Evolutionary conservation across 2,113 vertebrate genomes (phyloP), one percentile per base, ranked within the genome.

Genomic region (Burhinus oedicnemus): DNA sequence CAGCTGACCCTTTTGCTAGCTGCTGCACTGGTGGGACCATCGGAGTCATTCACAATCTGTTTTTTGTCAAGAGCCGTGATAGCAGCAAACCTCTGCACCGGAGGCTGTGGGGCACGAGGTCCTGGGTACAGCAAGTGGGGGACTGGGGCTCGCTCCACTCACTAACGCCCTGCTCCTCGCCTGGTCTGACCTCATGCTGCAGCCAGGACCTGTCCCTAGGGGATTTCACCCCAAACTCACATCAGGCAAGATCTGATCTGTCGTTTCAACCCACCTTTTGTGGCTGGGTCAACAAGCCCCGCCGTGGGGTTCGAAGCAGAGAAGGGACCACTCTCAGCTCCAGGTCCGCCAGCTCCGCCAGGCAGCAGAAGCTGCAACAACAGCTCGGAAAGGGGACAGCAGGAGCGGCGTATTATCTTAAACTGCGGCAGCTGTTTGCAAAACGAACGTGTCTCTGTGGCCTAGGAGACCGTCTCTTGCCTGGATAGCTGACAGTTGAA

Each of bases 31-130:
- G 12, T 30, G 62, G 85, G 26, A 9, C 62, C 17, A 1, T 2
- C 1, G 6, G 27, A 45, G 29, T 4, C 1, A 2, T 14, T 69
- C 81, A 8, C 77, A 11, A 7, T 0, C 34, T 18, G 77, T 0
- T 3, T 79, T 68, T 40, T 8, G 66, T 14, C 44, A 1, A 6
- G 60, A 69, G 75, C 45, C 3, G 4, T 1, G 5, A 14, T 1
- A 23, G 36, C 90, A 17, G 18, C 54, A 34, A 19, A 61, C 4
- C 30, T 13, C 36, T 32, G 90, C 76, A 3, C 51, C 55, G 3
- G 30, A 1, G 4, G 20, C 74, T 0, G 2, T 6, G 30, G 49
- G 6, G 14, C 22, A 12, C 5, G 3, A 32, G 64, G 34, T 51
- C 3, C 51, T 4, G 68, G 42, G 32, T n/a, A 32, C 49, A 44